Conservation (phyloP, 2,888 invertebrate genomes). For the Drosophila tripunctata region DNA sequence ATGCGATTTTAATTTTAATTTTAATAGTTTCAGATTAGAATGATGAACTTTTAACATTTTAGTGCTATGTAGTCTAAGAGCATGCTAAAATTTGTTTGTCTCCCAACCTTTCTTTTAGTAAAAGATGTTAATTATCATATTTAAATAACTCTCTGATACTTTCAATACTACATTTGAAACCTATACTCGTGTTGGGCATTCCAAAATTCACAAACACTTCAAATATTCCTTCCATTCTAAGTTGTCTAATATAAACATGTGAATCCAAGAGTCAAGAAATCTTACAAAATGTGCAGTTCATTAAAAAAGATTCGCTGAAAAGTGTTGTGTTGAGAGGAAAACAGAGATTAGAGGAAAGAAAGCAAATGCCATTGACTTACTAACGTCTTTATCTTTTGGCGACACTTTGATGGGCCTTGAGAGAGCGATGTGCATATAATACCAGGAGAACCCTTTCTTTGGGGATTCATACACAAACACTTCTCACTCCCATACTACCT, state of each 20-base stretch:
- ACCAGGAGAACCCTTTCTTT: constrained; percentile 15
- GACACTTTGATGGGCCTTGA: constrained; percentile 40
- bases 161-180: too few relatives aligned
- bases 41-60: too few relatives aligned
- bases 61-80: too few relatives aligned
- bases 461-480: constrained; percentile 7
- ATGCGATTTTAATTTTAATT: too few relatives aligned
- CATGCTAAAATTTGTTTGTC: too few relatives aligned
- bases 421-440: constrained; percentile 40
- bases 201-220: too few relatives aligned
- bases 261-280: background rate
- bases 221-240: background rate
- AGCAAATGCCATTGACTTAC: constrained; percentile 28
- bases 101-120: too few relatives aligned
- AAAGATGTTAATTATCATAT: too few relatives aligned
- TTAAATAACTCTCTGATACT: too few relatives aligned
- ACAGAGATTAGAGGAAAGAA: constrained; percentile 4
- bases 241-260: background rate
- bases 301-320: background rate
- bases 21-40: too few relatives aligned
- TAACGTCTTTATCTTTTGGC: constrained; percentile 75
- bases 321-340: background rate
- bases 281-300: constrained; percentile 5
- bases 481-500: background rate
- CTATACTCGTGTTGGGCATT: too few relatives aligned